Evolutionary conservation across 1,140 invertebrate genomes (phyloP).

Genomic region (Drosophila teissieri): DNA sequence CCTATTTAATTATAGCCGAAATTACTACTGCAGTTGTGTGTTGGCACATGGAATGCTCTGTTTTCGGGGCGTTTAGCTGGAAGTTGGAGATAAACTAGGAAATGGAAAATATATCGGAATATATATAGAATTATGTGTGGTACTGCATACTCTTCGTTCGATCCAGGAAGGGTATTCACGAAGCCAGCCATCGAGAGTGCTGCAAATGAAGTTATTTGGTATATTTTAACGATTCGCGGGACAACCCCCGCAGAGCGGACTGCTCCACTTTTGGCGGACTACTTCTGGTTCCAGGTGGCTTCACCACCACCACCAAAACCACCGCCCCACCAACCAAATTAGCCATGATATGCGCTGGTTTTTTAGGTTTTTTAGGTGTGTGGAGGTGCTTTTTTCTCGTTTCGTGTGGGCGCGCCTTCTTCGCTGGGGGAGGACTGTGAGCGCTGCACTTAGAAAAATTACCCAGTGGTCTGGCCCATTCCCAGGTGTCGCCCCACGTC

Average conservation of each 20-base stretch:
- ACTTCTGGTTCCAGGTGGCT: conserved; percentile 53
- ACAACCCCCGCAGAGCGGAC: conserved; percentile 40
- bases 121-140: neutral
- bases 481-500: conserved; percentile 25
- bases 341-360: conserved; percentile 44
- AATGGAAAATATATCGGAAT: neutral
- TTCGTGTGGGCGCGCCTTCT: conserved; percentile 62
- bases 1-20: conserved; percentile 29
- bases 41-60: neutral
- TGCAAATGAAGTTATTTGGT: conserved; percentile 2
- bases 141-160: neutral
- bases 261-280: conserved; percentile 40
- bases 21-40: neutral
- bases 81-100: neutral
- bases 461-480: conserved; percentile 21
- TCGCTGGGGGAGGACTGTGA: conserved; percentile 29
- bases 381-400: neutral
- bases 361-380: conserved; percentile 19
- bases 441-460: conserved; percentile 62
- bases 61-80: conserved; percentile 1
- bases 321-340: conserved; percentile 54
- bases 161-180: neutral
- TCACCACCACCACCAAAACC: neutral
- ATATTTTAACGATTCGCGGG: conserved; percentile 2
- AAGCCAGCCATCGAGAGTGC: neutral